A percentile compares a stretch with the other conserved stretches of the same genome.
These are phyloP conservation scores for Sparidentex hasta DNA, from an alignment of 2,797 vertebrate genomes.

Conservation along the genomic window DNA sequence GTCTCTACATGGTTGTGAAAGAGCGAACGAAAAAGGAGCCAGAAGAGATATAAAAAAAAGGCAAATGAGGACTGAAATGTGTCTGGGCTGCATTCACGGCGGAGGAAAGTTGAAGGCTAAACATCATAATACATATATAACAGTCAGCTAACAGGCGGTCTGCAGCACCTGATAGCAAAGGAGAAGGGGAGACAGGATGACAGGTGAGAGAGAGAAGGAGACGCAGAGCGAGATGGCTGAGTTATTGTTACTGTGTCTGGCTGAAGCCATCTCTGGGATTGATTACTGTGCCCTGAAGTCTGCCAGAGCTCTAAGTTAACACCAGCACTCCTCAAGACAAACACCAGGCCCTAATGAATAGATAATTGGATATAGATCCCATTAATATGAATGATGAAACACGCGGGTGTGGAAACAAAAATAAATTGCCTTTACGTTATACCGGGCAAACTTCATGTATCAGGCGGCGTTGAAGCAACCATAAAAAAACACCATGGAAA, in stretches of 20 bases:
- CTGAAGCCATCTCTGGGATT: slow-evolving; percentile 63
- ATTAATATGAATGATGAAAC: slow-evolving; percentile 75
- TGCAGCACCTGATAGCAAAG: slow-evolving; percentile 17
- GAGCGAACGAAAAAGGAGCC: not conserved
- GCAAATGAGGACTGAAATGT: slow-evolving; percentile 8
- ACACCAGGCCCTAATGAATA: slow-evolving; percentile 72
- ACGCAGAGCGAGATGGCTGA: slow-evolving; percentile 36
- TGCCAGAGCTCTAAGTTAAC: slow-evolving; percentile 66
- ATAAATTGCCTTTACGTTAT: slow-evolving; percentile 53
- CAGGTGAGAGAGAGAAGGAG: slow-evolving; percentile 32
- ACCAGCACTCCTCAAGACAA: slow-evolving; percentile 62
- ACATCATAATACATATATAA: slow-evolving; percentile 1
- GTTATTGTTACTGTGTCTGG: slow-evolving; percentile 48
- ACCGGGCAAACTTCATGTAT: slow-evolving; percentile 50
- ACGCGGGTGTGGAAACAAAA: slow-evolving; percentile 44
- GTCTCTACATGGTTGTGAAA: not conserved
- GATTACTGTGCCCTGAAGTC: slow-evolving; percentile 63
- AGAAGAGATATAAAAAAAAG: not conserved
- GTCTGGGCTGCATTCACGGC: too few relatives aligned
- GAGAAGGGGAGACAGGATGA: slow-evolving; percentile 5
- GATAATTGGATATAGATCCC: slow-evolving; percentile 70
- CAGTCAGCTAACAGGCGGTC: slow-evolving; percentile 5
- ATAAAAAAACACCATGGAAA: slow-evolving; percentile 30
- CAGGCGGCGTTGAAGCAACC: slow-evolving; percentile 19
- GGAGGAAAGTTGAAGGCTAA: not conserved